Evolutionary conservation across 2,113 vertebrate species (phyloP).

Genomic region (Eidolon helvum): DNA sequence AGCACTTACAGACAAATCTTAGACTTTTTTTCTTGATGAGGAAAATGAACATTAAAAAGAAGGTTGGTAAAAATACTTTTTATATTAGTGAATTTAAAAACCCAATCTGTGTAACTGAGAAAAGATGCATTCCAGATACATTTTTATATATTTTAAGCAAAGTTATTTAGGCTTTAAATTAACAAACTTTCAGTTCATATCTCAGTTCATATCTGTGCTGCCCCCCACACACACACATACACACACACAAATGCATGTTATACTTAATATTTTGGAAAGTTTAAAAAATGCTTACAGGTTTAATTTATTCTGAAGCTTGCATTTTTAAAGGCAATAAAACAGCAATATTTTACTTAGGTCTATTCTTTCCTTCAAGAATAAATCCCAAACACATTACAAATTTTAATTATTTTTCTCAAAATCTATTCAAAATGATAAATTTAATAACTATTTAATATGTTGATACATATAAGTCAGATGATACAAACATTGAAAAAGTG

Average conservation of each 20-base stretch:
- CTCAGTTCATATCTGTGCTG: background rate
- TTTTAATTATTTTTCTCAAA: background rate
- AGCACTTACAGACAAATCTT: background rate
- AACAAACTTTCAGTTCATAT: background rate
- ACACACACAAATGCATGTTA: background rate
- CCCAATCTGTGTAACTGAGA: background rate
- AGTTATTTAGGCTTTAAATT: background rate
- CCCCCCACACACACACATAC: too few relatives aligned
- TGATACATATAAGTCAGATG: background rate
- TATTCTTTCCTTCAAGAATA: background rate
- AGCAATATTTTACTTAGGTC: background rate
- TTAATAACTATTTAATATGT: background rate
- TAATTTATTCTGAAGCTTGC: conserved; percentile 12
- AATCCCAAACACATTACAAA: background rate
- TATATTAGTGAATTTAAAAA: background rate
- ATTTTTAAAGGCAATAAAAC: conserved; percentile 31
- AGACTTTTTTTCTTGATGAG: background rate
- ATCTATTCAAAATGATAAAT: background rate
- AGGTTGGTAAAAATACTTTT: background rate
- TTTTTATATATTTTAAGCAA: conserved; percentile 33
- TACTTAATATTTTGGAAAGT: background rate
- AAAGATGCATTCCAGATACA: background rate
- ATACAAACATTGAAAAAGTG: background rate
- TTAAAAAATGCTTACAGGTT: background rate
- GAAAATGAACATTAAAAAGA: background rate